Base-by-base conservation (phyloP, 1,140 invertebrate genomes). In the Bilobella aurantiaca region DNA sequence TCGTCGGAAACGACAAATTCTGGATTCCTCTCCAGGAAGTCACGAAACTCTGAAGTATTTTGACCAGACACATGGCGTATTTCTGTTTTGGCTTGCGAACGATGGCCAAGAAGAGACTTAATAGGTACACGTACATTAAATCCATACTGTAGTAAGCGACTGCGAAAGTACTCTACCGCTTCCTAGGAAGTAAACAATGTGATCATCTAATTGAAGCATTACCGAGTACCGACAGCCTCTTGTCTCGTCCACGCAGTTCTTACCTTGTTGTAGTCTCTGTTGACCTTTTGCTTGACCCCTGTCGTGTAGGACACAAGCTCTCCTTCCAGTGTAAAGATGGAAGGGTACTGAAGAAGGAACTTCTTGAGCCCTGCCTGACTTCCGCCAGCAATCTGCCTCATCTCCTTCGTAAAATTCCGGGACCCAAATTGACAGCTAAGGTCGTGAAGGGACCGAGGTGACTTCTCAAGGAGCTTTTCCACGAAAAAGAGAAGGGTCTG, bases 401-500 rank as follows among this genome's bases (percentile, higher is more conserved):
- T 93, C 80, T 96, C 91, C 81, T 93, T 93, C 1, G 91, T 93
- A 76, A 96, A 96, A 60, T 91, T 91, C 79, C 93, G 94, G 65
- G 91, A 91, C 74, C 93, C 92, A 79, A 96, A 96, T 79, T 96
- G 92, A 80, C 94, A 97, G 75, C 90, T 93, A 64, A 97, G 82
- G 81, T 97, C 94, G 78, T 97, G 94, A 69, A 97, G 81, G 53
- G 93, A 95, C 75, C 94, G 84, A 64, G 53, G 21, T 16, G 42
- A 88, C 80, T 94, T 95, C 77, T 96, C 92, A 82, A 96, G 83
- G 62, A 97, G 81, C 75, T 91, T 86, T 79, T 97, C 94, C 74
- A 96, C 87, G 37, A 63, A 96, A 79, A 97, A 97, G 73, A 97
- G 83, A 66, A 97, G 81, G 64, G 94, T 96, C 84, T 93, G 87